Percentiles rank a stretch among this genome's conserved stretches.
These are phyloP conservation scores for Crotalus viridis DNA, from an alignment of 2,113 vertebrate genomes.

Conservation along the genomic window DNA sequence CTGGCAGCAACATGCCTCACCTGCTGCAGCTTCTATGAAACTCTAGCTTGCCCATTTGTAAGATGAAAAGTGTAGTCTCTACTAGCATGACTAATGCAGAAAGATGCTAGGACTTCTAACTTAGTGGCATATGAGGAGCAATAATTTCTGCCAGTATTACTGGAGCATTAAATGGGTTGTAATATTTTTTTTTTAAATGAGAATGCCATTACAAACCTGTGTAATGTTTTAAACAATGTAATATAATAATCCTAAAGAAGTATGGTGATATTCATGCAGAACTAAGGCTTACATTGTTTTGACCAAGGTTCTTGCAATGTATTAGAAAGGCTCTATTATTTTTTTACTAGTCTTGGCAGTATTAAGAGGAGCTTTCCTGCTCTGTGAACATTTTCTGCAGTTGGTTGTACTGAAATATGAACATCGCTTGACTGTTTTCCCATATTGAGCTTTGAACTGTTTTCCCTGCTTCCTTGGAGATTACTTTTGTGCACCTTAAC, in stretches of 20 bases:
- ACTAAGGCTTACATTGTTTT: not conserved
- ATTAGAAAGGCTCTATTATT: conserved; percentile 9
- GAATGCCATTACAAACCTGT: not conserved
- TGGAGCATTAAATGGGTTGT: not conserved
- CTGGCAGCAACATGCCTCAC: not conserved
- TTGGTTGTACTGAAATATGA: conserved; percentile 6
- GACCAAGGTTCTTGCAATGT: not conserved
- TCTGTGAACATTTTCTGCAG: conserved; percentile 28
- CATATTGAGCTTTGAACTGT: conserved; percentile 4
- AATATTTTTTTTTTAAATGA: not conserved
- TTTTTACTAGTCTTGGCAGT: not conserved
- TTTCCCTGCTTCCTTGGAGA: not conserved
- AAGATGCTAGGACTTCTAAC: not conserved
- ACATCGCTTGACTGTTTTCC: conserved; percentile 28
- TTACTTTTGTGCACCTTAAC: conserved; percentile 27
- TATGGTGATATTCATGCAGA: not conserved
- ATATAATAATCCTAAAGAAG: not conserved
- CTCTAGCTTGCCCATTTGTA: not conserved
- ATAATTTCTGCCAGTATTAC: not conserved
- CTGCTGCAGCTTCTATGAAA: not conserved
- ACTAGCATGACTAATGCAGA: not conserved
- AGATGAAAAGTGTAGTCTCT: not conserved
- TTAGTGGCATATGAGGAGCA: not conserved
- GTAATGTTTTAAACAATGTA: not conserved
- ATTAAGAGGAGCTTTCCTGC: conserved; percentile 21